Conservation (phyloP, 2,888 invertebrate genomes). For the Ptilodon capucinus region DNA sequence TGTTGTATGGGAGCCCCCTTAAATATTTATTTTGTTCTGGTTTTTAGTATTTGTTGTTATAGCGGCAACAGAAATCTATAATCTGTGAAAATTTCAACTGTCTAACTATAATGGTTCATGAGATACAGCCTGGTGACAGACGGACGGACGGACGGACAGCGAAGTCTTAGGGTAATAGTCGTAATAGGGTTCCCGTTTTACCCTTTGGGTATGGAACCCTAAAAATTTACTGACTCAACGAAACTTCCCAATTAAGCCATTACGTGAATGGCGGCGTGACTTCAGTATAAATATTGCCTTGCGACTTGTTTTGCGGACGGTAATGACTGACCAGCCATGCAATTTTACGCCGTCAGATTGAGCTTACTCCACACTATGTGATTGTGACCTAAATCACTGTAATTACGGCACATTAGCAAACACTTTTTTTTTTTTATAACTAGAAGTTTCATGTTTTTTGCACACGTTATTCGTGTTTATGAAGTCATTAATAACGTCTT, state of each 20-base stretch:
- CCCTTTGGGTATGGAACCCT: too few relatives aligned
- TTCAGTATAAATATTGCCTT: constrained; percentile 48
- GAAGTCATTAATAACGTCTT: too few relatives aligned
- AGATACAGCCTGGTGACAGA: too few relatives aligned
- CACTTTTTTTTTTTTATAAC: background rate
- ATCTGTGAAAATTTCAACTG: too few relatives aligned
- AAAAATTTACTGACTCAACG: constrained; percentile 62
- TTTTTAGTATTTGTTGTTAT: too few relatives aligned
- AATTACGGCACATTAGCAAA: background rate
- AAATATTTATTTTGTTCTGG: too few relatives aligned
- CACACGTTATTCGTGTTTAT: background rate
- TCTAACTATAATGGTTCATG: too few relatives aligned
- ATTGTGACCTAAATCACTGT: background rate
- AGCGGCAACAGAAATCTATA: too few relatives aligned
- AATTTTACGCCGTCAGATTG: background rate
- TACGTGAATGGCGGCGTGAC: constrained; percentile 60
- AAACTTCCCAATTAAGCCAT: constrained; percentile 78
- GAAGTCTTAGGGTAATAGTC: too few relatives aligned
- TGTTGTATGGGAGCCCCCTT: too few relatives aligned
- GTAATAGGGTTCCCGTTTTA: too few relatives aligned
- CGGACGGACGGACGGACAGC: too few relatives aligned
- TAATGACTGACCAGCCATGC: constrained; percentile 20
- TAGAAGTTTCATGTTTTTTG: background rate
- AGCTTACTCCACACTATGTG: background rate
- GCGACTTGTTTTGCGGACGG: constrained; percentile 38